These are phyloP conservation scores for Lithodes maja DNA, from an alignment of 2,888 invertebrate genomes.

Conservation along the genomic window DNA sequence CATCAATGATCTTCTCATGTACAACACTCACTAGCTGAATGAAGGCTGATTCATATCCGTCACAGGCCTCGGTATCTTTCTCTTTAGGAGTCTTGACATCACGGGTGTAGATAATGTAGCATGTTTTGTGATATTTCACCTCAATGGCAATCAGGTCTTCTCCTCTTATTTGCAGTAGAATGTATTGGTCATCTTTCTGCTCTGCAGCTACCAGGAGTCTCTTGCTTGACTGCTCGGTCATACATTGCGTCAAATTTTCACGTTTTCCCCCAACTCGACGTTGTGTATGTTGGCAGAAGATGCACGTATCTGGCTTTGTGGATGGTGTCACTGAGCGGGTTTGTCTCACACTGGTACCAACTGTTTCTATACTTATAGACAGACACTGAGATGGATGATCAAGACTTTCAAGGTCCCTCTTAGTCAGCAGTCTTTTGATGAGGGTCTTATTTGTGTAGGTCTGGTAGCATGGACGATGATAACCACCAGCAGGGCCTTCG, in stretches of 20 bases:
- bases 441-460: too few relatives aligned
- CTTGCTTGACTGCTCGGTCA: too few relatives aligned
- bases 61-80: not conserved
- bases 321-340: too few relatives aligned
- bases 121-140: conserved; percentile 24
- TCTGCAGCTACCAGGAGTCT: not conserved
- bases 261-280: not conserved
- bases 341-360: too few relatives aligned
- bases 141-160: conserved; percentile 19
- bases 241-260: not conserved
- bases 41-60: conserved; percentile 12
- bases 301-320: too few relatives aligned
- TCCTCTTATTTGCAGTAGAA: conserved; percentile 25
- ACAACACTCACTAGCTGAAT: conserved; percentile 2
- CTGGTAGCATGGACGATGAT: too few relatives aligned
- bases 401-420: too few relatives aligned
- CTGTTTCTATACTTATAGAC: too few relatives aligned
- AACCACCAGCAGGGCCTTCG: too few relatives aligned
- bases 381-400: too few relatives aligned
- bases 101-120: not conserved
- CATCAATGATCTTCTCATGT: conserved; percentile 23
- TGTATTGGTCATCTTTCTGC: not conserved
- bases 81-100: conserved; percentile 1
- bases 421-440: too few relatives aligned
- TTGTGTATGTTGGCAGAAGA: too few relatives aligned